Evolutionary conservation across 2,113 vertebrate genomes (phyloP), one percentile per base, ranked within the genome.

Genomic region (Myiagra hebetior): DNA sequence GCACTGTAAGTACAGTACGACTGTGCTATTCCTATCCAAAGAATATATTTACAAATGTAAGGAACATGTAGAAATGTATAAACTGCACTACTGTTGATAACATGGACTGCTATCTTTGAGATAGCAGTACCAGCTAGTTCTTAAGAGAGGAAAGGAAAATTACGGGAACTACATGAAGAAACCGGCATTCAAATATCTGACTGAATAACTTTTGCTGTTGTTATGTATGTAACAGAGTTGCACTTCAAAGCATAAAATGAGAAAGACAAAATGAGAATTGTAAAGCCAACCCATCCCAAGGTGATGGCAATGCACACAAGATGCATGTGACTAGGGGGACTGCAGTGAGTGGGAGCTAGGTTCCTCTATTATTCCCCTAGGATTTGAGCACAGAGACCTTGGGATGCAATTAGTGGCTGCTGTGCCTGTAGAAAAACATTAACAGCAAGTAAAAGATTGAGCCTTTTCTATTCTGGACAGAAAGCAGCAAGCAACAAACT

Each of bases 341-440:
- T 68, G 31, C 62, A 83, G 9, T 87, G 50, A 95, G 42, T 19
- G 80, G 70, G 15, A 82, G 37, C 52, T 42, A 67, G 64, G 11
- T 47, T 76, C 67, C 64, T 88, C 53, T n/a, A 13, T 85, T 62
- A 81, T 20, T 92, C 78, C 53, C 44, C 22, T 88, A 78, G 64
- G 64, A 87, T 21, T 15, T 53, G 44, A 96, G 78, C 55, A 89
- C 7, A 75, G 53, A 88, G 39, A 60, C 64, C 79, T 62, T 69
- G 60, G 75, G 73, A 92, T 65, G 77, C 46, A 97, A 82, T 84
- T 87, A 96, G 78, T 18, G 83, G 67, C 56, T 94, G 78, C 64
- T 75, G 55, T 87, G 23, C 53, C 85, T 72, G 18, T 68, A 89
- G 85, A 81, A 93, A 95, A 97, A 95, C 60, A 96, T 95, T 96